Conservation (phyloP, 2,888 invertebrate genomes). For the Dastarcus helophoroides region DNA sequence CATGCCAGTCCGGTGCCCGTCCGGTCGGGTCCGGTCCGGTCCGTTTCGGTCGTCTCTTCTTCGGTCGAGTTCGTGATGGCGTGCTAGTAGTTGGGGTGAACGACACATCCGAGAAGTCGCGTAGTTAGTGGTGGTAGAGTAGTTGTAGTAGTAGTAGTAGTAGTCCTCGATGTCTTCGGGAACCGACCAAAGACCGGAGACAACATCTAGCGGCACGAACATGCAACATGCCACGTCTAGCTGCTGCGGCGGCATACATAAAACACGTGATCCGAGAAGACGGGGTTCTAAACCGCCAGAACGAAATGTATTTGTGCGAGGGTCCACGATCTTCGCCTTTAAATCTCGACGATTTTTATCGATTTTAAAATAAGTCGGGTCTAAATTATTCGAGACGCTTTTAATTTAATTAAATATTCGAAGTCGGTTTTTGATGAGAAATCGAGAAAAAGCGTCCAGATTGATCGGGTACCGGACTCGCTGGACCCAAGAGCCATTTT, state of each 20-base stretch:
- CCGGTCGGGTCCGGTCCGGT: not conserved
- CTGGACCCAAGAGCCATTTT: too few relatives aligned
- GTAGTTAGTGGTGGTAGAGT: not conserved
- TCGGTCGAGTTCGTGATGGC: not conserved
- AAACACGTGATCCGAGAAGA: conserved; percentile 32
- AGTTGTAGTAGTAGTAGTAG: conserved; percentile 1
- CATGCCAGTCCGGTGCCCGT: conserved; percentile 1
- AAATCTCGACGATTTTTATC: too few relatives aligned
- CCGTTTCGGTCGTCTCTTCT: not conserved
- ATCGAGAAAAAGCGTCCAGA: too few relatives aligned
- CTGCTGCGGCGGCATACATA: conserved; percentile 33
- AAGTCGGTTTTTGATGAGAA: too few relatives aligned
- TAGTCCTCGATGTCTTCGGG: conserved; percentile 13
- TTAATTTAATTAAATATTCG: too few relatives aligned
- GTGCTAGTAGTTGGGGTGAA: not conserved
- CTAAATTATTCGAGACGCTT: too few relatives aligned
- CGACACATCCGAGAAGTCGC: too few relatives aligned
- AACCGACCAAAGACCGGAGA: conserved; percentile 21
- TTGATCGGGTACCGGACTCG: too few relatives aligned
- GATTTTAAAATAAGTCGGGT: too few relatives aligned
- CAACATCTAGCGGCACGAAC: conserved; percentile 20
- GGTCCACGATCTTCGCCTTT: too few relatives aligned
- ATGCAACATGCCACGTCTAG: conserved; percentile 31
- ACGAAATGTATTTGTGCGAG: conserved; percentile 37
- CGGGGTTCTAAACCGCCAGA: conserved; percentile 34